These are phyloP conservation scores for Carpatolechia fugitivella DNA, from an alignment of 2,888 invertebrate species.

Conservation along the genomic window DNA sequence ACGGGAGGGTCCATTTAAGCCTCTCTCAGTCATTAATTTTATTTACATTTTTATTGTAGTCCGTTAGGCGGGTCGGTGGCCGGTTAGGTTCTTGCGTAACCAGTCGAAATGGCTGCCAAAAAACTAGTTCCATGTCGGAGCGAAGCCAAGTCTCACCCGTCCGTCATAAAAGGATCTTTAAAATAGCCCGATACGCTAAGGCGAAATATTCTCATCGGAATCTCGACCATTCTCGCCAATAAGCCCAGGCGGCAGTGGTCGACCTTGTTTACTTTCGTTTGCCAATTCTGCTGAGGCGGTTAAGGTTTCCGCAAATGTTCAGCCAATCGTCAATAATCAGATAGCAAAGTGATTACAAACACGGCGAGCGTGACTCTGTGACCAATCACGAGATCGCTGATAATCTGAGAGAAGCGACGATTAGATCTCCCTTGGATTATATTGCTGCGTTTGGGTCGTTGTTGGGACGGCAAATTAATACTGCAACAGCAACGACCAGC, in stretches of 20 bases:
- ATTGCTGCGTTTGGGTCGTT: too few relatives aligned
- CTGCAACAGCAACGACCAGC: too few relatives aligned
- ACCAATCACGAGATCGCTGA: not conserved
- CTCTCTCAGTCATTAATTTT: constrained; percentile 55
- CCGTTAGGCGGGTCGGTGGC: constrained; percentile 65
- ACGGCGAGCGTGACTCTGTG: not conserved
- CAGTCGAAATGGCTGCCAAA: constrained; percentile 65
- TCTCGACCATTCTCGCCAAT: constrained; percentile 2
- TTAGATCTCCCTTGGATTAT: too few relatives aligned
- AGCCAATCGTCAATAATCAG: not conserved
- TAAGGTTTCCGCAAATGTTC: not conserved
- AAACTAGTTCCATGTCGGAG: constrained; percentile 69
- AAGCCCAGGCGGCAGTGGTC: constrained; percentile 20
- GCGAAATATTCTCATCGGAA: constrained; percentile 1
- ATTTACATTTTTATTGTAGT: constrained; percentile 65
- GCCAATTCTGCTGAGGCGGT: constrained; percentile 34
- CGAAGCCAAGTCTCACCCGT: constrained; percentile 35
- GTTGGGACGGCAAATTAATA: too few relatives aligned
- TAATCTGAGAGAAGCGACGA: not conserved
- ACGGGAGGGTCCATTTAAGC: constrained; percentile 39
- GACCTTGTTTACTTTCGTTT: constrained; percentile 35
- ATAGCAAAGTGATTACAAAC: not conserved
- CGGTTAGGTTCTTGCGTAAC: constrained; percentile 69
- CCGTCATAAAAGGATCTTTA: constrained; percentile 24
- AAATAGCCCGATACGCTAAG: constrained; percentile 21